Conservation (phyloP, 2,888 invertebrate genomes). For the Pogonocherus hispidulus region DNA sequence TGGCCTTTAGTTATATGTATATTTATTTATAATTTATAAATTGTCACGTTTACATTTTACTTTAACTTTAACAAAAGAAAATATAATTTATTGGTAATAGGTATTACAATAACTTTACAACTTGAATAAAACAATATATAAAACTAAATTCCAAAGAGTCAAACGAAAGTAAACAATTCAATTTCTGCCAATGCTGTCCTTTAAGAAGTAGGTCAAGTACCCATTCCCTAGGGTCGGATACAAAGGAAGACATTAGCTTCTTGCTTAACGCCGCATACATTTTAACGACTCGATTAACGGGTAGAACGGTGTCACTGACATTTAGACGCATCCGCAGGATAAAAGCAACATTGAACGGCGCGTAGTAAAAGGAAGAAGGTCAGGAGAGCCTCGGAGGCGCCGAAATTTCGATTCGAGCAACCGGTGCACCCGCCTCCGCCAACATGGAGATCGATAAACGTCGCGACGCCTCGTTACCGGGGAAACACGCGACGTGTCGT, state of each 20-base stretch:
- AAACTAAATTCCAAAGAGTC: background rate
- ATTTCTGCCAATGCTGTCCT: background rate
- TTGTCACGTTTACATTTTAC: too few relatives aligned
- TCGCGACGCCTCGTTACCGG: constrained; percentile 47
- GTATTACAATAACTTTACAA: too few relatives aligned
- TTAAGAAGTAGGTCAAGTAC: background rate
- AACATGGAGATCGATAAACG: constrained; percentile 45
- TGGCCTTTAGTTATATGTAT: too few relatives aligned
- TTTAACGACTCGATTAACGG: background rate
- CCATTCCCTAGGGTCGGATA: background rate
- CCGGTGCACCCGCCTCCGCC: constrained; percentile 36
- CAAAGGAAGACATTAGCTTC: background rate
- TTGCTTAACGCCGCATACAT: constrained; percentile 8
- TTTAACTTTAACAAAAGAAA: too few relatives aligned
- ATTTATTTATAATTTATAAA: too few relatives aligned
- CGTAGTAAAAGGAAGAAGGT: constrained; percentile 15
- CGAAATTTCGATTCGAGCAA: constrained; percentile 17
- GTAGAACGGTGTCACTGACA: constrained; percentile 21
- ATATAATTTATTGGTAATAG: too few relatives aligned
- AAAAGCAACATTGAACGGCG: constrained; percentile 12
- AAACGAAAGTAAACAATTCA: background rate
- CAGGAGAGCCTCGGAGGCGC: constrained; percentile 7
- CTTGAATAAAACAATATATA: too few relatives aligned
- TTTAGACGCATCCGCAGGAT: constrained; percentile 13
- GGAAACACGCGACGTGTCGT: constrained; percentile 39